phyloP scores from a whole-genome alignment of 2,797 vertebrate species.

The Danio albolineatus region DNA sequence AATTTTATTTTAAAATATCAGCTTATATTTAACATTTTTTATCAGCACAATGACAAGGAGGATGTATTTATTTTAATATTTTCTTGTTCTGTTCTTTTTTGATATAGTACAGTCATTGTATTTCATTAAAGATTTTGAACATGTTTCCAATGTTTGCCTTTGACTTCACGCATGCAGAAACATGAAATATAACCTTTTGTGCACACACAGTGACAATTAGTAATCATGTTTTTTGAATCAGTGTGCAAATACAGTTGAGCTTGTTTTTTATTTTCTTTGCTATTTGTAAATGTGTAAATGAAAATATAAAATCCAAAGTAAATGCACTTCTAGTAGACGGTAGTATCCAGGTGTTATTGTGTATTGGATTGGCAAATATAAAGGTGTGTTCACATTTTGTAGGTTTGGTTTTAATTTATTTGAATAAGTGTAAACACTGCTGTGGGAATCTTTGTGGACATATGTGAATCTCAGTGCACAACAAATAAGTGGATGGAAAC shows the following conservation, averaged over 20 bases:
- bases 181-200: background rate
- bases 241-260: no score
- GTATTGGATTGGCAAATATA: background rate
- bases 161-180: background rate
- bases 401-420: no score
- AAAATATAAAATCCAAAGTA: background rate
- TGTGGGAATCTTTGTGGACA: no score
- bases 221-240: no score
- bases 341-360: background rate
- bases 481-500: no score
- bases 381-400: background rate
- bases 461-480: no score
- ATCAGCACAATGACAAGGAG: constrained; percentile 34
- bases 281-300: background rate
- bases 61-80: constrained; percentile 55
- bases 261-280: no score
- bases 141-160: constrained; percentile 1
- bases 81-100: constrained; percentile 11
- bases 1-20: constrained; percentile 22
- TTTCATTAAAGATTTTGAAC: constrained; percentile 44
- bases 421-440: no score
- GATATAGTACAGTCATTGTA: constrained; percentile 11
- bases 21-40: background rate
- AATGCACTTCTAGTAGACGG: background rate
- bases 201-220: background rate